Conservation (phyloP, 2,888 invertebrate species). For the Cryptocephalus moraei region DNA sequence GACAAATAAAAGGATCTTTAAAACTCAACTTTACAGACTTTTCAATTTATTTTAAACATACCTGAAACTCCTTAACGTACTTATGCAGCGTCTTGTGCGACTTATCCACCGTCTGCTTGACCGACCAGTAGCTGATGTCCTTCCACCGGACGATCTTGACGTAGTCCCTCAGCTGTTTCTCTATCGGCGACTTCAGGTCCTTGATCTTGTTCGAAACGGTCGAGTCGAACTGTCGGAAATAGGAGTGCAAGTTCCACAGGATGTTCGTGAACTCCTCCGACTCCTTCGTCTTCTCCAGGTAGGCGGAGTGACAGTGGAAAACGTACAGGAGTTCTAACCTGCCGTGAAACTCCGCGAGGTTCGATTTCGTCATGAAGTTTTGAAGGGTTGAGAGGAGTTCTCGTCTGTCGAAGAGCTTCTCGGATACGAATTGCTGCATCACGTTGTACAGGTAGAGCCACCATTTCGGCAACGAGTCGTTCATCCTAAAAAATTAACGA, state of each 20-base stretch:
- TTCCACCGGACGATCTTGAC: slow-evolving; percentile 93
- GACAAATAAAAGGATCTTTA: not conserved
- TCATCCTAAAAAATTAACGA: slow-evolving; percentile 41
- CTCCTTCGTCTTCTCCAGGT: slow-evolving; percentile 34
- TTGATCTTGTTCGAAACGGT: slow-evolving; percentile 56
- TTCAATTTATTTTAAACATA: no score
- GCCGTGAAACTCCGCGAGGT: slow-evolving; percentile 72
- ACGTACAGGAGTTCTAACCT: slow-evolving; percentile 67
- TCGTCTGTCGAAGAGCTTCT: slow-evolving; percentile 25
- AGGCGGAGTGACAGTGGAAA: slow-evolving; percentile 70
- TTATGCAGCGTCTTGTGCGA: slow-evolving; percentile 82
- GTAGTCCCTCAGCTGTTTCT: slow-evolving; percentile 84
- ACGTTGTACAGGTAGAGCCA: slow-evolving; percentile 83
- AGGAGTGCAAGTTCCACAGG: slow-evolving; percentile 73
- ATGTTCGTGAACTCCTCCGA: slow-evolving; percentile 51
- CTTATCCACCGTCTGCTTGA: slow-evolving; percentile 80
- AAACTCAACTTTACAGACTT: no score
- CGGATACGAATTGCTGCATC: slow-evolving; percentile 49
- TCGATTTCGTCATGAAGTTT: slow-evolving; percentile 73
- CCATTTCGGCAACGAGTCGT: slow-evolving; percentile 66
- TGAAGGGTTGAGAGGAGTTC: slow-evolving; percentile 54
- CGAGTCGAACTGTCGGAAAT: slow-evolving; percentile 68
- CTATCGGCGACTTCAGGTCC: slow-evolving; percentile 67
- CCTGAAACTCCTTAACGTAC: slow-evolving; percentile 76
- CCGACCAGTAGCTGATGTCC: slow-evolving; percentile 89